A percentile compares a stretch with the other conserved stretches of the same genome.
Conservation (phyloP, 2,113 vertebrate genomes). For the Epinephelus cyanopodus region DNA sequence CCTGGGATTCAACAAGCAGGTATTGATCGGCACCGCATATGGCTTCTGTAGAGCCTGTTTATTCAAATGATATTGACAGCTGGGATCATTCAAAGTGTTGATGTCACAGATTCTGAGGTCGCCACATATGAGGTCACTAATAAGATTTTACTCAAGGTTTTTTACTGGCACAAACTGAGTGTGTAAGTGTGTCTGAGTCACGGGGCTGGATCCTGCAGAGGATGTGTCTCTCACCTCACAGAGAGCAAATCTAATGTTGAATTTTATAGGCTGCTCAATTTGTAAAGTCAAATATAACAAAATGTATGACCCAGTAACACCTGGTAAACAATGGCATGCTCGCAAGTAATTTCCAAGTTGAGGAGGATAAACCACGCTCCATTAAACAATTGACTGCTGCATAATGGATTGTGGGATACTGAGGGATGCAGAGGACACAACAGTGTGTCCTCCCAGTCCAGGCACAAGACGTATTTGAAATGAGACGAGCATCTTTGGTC, state of each 20-base stretch:
- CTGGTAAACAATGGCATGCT: background rate
- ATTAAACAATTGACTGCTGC: background rate
- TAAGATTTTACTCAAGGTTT: constrained; percentile 7
- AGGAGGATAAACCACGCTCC: background rate
- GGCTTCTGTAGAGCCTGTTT: constrained; percentile 4
- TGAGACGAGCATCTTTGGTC: background rate
- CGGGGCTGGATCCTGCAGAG: background rate
- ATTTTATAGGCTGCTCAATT: background rate
- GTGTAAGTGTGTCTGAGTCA: background rate
- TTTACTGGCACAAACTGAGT: background rate
- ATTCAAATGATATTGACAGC: constrained; percentile 31
- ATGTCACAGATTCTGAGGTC: constrained; percentile 2
- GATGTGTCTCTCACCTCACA: background rate
- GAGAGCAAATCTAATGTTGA: background rate
- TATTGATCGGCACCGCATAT: constrained; percentile 74
- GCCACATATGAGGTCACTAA: constrained; percentile 1
- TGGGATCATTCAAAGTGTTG: constrained; percentile 22
- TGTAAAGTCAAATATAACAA: constrained; percentile 5
- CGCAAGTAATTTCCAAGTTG: background rate
- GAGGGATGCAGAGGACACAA: background rate
- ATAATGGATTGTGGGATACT: background rate
- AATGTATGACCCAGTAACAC: background rate
- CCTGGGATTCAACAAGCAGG: constrained; percentile 90
- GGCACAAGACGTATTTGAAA: background rate
- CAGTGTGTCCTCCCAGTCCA: background rate